Conservation (phyloP, 2,888 invertebrate genomes). For the Achlya flavicornis region DNA sequence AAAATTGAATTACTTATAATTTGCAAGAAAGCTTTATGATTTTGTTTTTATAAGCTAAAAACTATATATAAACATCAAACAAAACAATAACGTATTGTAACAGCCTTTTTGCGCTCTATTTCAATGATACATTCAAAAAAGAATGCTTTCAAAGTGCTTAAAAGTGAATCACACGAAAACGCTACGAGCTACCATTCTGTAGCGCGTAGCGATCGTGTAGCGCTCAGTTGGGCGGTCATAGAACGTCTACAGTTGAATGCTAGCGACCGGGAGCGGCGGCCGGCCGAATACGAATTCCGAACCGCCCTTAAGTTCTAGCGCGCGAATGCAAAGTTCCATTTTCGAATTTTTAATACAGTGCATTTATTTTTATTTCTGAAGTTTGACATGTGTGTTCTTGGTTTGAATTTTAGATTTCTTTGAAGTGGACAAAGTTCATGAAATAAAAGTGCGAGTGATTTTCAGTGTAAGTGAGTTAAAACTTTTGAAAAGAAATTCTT, state of each 20-base stretch:
- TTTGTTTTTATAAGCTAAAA: too few relatives aligned
- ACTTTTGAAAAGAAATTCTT: not conserved
- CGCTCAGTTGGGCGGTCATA: constrained; percentile 12
- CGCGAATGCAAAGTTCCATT: constrained; percentile 11
- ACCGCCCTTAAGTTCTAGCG: constrained; percentile 8
- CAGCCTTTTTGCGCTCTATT: not conserved
- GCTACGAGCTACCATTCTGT: constrained; percentile 14
- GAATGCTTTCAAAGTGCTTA: not conserved
- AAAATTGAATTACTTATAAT: too few relatives aligned
- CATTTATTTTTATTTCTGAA: not conserved
- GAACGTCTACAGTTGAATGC: constrained; percentile 17
- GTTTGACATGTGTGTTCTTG: not conserved
- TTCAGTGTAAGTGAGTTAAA: not conserved
- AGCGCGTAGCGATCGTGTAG: constrained; percentile 12
- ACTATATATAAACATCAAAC: too few relatives aligned
- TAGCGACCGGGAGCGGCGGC: constrained; percentile 21
- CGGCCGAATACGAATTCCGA: constrained; percentile 16
- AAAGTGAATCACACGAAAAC: constrained; percentile 4
- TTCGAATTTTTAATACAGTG: constrained; percentile 9
- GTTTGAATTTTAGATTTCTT: not conserved
- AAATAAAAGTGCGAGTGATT: not conserved
- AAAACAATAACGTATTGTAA: too few relatives aligned
- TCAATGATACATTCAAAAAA: not conserved
- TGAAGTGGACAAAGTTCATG: constrained; percentile 4
- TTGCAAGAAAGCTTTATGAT: too few relatives aligned